Base-by-base conservation (phyloP, 2,888 invertebrate genomes). In the Patella pellucida region DNA sequence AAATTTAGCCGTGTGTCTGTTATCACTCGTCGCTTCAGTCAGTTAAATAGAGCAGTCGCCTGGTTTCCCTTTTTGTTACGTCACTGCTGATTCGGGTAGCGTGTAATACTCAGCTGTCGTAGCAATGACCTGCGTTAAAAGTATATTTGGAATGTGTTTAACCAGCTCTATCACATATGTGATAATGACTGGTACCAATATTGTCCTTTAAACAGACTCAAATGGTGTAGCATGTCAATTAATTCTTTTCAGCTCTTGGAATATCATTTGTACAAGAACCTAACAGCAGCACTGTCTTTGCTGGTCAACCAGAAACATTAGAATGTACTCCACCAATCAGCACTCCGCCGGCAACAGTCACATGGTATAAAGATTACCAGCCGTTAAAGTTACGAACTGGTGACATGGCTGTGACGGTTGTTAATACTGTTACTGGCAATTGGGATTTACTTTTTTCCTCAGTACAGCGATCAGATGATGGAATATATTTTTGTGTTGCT, bases 271-370 rank as follows among this genome's bases (percentile, higher is more conserved):
- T 54, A 41, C 75, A 74, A 27, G 75, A 85, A n/a, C 89, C 89
- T 16, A 68, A 76, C 7, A 81, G 84, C 70, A 76, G 83, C 9
- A 81, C 71, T 73, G 81, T 81, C 4, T 78, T 86, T 16, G 86
- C 87, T 50, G 88, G 89, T 1, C 82, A 83, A 31, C 77, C 84
- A 23, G 85, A 86, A n/a, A 83, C 84, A 19, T 82, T 91, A 19
- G 82, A 80, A 14, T 91, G 91, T 78, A 82, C 83, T 16, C 88
- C 90, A 54, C 90, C 90, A n/a, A 75, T 79, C 77, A 89, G 89
- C 69, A 80, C 85, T 54, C 90, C 90, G 12, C 78, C 86, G 4
- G 90, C 90, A 15, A 80, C 78, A 19, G 84, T 90, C 72, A 84
- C 84, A 27, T 91, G 91, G 91, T 90, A 88, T 81, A 89, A 86